These are phyloP conservation scores for Dipodomys stephensi DNA, from an alignment of 2,113 vertebrate genomes.

Conservation along the genomic window DNA sequence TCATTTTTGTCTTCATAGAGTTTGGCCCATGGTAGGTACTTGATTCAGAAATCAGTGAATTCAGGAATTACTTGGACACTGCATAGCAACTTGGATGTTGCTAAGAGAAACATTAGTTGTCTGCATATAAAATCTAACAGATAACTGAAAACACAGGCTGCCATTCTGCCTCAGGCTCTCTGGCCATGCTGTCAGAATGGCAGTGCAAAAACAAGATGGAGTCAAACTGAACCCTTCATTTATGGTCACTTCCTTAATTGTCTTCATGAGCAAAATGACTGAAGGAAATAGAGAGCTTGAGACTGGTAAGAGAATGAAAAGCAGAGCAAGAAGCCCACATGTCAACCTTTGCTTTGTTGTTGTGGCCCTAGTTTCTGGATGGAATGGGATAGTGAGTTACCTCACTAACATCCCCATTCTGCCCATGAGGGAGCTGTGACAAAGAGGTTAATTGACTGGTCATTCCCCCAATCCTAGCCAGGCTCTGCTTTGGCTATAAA, in stretches of 20 bases:
- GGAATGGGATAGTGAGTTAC: slow-evolving; percentile 13
- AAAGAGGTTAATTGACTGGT: slow-evolving; percentile 25
- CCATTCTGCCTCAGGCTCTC: neutral
- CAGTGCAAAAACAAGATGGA: neutral
- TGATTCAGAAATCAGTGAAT: neutral
- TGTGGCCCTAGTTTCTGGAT: slow-evolving; percentile 49
- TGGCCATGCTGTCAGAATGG: accelerated
- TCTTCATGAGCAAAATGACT: neutral
- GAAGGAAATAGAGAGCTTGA: neutral
- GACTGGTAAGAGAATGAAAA: neutral
- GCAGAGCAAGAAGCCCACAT: neutral
- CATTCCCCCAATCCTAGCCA: slow-evolving; percentile 13
- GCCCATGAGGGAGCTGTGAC: slow-evolving; percentile 6
- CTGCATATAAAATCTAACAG: neutral
- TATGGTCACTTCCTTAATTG: neutral
- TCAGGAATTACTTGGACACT: neutral
- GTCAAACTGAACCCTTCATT: neutral
- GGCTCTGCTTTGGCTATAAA: neutral
- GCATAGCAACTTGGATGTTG: neutral
- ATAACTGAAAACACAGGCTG: neutral
- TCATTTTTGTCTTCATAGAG: neutral
- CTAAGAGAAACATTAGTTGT: neutral
- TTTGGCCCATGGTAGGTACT: neutral
- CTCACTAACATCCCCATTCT: neutral
- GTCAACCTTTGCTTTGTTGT: neutral